Conservation (phyloP, 2,113 vertebrate species). For the Phainopepla nitens region DNA sequence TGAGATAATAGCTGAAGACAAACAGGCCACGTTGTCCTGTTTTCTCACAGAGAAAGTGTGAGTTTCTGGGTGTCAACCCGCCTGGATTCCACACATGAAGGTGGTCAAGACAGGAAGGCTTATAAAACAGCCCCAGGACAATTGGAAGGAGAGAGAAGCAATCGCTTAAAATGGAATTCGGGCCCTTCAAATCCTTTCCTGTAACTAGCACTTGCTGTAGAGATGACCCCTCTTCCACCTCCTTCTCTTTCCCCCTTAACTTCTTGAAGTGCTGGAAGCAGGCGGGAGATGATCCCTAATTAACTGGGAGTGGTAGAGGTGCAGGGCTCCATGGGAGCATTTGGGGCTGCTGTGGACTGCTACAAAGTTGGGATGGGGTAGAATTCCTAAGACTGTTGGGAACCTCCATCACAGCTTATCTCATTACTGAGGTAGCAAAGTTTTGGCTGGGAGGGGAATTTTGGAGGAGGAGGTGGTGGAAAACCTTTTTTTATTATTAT, state of each 20-base stretch:
- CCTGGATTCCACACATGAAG: not conserved
- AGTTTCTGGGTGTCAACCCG: not conserved
- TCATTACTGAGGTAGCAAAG: not conserved
- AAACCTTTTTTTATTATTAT: not conserved
- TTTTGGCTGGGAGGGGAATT: not conserved
- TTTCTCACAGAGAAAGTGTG: not conserved
- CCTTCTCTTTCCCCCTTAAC: not conserved
- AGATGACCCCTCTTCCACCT: not conserved
- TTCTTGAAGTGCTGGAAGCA: not conserved
- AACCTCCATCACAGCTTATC: not conserved
- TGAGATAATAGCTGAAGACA: not conserved
- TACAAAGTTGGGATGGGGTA: not conserved
- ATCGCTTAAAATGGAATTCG: not conserved
- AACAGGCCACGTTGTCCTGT: not conserved
- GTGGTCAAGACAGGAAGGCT: not conserved
- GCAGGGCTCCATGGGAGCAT: not conserved
- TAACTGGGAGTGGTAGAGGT: not conserved
- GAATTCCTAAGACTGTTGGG: rapidly evolving
- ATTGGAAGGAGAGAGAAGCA: not conserved
- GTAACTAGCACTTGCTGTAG: not conserved
- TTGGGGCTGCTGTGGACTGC: not conserved
- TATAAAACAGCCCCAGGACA: not conserved
- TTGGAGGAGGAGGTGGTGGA: not conserved
- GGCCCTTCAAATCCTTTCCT: not conserved
- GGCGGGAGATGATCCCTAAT: not conserved